A percentile compares a stretch with the other conserved stretches of the same genome.
Conservation (phyloP, 2,888 invertebrate species). For the Lepidochitona cinerea region DNA sequence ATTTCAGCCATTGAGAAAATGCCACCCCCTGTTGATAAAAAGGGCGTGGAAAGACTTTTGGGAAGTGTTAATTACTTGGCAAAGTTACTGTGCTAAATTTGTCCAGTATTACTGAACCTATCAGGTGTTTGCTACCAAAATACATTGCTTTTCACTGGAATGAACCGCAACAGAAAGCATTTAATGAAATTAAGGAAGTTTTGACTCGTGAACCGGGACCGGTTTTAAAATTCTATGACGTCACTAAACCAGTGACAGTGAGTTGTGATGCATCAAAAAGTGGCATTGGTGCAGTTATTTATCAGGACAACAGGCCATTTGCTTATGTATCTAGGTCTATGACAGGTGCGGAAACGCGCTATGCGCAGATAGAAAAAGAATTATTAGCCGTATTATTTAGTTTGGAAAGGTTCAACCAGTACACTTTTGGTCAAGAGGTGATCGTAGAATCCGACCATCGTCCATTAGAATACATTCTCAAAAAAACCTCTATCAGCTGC, state of each 20-base stretch:
- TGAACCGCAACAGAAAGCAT: neutral
- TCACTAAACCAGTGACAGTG: slow-evolving; percentile 6
- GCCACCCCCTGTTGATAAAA: neutral
- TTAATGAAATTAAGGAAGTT: neutral
- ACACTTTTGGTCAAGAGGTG: slow-evolving; percentile 6
- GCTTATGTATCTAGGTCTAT: slow-evolving; percentile 12
- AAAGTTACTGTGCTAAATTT: slow-evolving; percentile 28
- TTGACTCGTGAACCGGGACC: slow-evolving; percentile 6
- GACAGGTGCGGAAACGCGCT: slow-evolving; percentile 12
- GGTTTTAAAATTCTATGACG: slow-evolving; percentile 11
- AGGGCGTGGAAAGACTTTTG: slow-evolving; percentile 22
- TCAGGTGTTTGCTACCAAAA: neutral
- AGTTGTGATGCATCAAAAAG: slow-evolving; percentile 13
- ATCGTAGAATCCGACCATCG: slow-evolving; percentile 16
- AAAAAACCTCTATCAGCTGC: slow-evolving; percentile 6
- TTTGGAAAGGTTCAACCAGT: slow-evolving; percentile 9
- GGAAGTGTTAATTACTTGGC: slow-evolving; percentile 29
- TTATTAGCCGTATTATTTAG: neutral
- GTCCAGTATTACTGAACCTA: slow-evolving; percentile 11
- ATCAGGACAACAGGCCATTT: slow-evolving; percentile 14
- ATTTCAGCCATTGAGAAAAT: neutral
- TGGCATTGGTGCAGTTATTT: slow-evolving; percentile 16
- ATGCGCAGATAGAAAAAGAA: slow-evolving; percentile 25
- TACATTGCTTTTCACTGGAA: slow-evolving; percentile 10
- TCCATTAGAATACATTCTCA: slow-evolving; percentile 19